phyloP scores from a whole-genome alignment of 2,113 vertebrate species.

The Cheilinus undulatus region DNA sequence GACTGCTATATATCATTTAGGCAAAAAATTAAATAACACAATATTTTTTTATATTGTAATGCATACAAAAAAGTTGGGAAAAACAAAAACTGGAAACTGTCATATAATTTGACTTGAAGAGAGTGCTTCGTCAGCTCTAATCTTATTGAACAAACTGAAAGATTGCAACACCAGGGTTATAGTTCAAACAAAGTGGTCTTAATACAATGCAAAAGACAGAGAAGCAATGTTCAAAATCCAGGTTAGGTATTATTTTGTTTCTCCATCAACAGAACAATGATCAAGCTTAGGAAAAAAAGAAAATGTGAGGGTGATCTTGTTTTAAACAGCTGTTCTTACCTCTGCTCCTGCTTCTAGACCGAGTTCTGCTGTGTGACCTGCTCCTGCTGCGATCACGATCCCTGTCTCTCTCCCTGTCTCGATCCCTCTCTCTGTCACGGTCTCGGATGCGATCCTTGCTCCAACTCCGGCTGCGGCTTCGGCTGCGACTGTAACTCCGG shows the following conservation, averaged over 20 bases:
- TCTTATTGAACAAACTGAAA: not conserved
- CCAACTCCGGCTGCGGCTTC: conserved; percentile 95
- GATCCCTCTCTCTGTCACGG: conserved; percentile 90
- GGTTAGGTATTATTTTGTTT: not conserved
- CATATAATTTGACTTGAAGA: too few species aligned
- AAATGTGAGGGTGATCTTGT: not conserved
- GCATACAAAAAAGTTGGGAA: not conserved
- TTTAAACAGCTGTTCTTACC: conserved; percentile 52
- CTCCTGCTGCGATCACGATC: conserved; percentile 81
- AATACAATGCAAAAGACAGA: not conserved
- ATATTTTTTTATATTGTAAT: too few species aligned
- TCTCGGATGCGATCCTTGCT: conserved; percentile 93
- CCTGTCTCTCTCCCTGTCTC: conserved; percentile 81
- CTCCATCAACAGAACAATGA: not conserved
- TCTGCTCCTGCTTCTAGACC: conserved; percentile 90
- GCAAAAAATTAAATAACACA: too few species aligned
- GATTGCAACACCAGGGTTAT: not conserved
- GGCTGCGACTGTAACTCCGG: conserved; percentile 93
- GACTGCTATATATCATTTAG: too few species aligned
- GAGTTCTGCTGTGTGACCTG: conserved; percentile 80
- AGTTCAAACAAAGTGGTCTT: conserved; percentile 1
- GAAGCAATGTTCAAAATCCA: not conserved
- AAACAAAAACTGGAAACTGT: too few species aligned
- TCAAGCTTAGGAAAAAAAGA: too few species aligned
- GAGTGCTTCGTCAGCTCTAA: not conserved